phyloP scores from a whole-genome alignment of 2,113 vertebrate genomes.

The Chionodraco myersi region DNA sequence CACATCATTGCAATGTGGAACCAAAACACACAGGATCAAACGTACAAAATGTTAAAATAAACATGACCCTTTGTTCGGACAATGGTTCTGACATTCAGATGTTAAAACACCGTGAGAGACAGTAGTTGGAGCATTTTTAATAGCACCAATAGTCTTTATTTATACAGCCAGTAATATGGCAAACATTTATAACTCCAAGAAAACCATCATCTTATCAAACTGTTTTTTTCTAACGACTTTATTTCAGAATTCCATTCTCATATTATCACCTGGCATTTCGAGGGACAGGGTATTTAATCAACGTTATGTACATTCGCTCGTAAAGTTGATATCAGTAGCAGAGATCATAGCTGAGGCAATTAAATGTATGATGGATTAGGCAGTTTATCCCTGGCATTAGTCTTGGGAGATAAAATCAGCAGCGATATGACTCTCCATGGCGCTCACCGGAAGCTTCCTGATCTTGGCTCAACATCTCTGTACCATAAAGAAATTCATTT shows the following conservation, averaged over 20 bases:
- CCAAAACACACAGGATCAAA: no score
- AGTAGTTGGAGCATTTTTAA: background rate
- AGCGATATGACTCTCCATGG: slow-evolving; percentile 25
- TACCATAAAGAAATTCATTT: slow-evolving; percentile 38
- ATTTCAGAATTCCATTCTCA: background rate
- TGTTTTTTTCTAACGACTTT: background rate
- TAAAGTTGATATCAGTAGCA: slow-evolving; percentile 37
- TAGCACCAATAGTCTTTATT: background rate
- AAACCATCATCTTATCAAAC: slow-evolving; percentile 35
- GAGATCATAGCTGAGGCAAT: slow-evolving; percentile 49
- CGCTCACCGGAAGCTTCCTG: slow-evolving; percentile 28
- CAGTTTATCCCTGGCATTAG: slow-evolving; percentile 55
- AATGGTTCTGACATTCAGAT: no score
- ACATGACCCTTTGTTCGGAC: no score
- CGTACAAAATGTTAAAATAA: no score
- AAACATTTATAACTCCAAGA: slow-evolving; percentile 25
- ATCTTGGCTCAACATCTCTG: slow-evolving; percentile 47
- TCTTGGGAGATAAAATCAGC: slow-evolving; percentile 58
- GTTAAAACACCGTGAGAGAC: background rate
- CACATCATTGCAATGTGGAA: no score
- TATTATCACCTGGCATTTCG: background rate
- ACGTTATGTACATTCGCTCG: slow-evolving; percentile 23
- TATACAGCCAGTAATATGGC: background rate
- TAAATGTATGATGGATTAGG: slow-evolving; percentile 61
- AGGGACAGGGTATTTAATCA: slow-evolving; percentile 24